Percentiles rank a stretch among this genome's conserved stretches.
phyloP scores from a whole-genome alignment of 1,140 invertebrate genomes.

The Lucilia cuprina region DNA sequence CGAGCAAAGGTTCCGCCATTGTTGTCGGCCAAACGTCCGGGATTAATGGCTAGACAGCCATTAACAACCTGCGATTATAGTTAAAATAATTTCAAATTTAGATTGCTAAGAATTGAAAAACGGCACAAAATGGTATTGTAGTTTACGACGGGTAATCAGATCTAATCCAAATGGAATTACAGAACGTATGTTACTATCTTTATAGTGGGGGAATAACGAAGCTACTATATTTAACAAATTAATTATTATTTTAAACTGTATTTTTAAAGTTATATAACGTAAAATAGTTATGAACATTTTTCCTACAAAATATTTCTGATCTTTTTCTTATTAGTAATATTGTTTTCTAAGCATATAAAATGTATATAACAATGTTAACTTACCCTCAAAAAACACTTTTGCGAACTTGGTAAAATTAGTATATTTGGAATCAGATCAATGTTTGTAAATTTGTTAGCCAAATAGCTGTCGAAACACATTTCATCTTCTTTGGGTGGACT shows the following conservation, averaged over 20 bases:
- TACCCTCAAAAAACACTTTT: constrained; percentile 83
- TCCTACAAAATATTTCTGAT: not conserved
- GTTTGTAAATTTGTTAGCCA: constrained; percentile 73
- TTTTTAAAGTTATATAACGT: too few species aligned
- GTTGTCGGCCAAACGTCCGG: constrained; percentile 80
- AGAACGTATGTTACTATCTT: too few species aligned
- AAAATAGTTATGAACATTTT: too few species aligned
- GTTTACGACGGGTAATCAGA: too few species aligned
- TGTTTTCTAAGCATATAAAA: not conserved
- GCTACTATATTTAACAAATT: too few species aligned
- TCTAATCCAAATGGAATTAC: too few species aligned
- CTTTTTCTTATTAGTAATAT: too few species aligned
- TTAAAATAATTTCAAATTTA: not conserved
- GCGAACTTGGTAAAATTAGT: constrained; percentile 83
- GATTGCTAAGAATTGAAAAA: not conserved
- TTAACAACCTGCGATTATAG: constrained; percentile 70
- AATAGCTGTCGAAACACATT: constrained; percentile 71
- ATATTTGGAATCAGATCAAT: constrained; percentile 79
- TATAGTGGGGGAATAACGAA: too few species aligned
- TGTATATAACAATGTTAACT: constrained; percentile 12
- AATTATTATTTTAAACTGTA: too few species aligned
- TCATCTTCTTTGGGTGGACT: constrained; percentile 75
- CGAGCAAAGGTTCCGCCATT: constrained; percentile 68
- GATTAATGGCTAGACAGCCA: constrained; percentile 83
- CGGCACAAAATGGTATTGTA: too few species aligned